Conservation (phyloP, 1,140 invertebrate species). For the Heliconius hermathena region DNA sequence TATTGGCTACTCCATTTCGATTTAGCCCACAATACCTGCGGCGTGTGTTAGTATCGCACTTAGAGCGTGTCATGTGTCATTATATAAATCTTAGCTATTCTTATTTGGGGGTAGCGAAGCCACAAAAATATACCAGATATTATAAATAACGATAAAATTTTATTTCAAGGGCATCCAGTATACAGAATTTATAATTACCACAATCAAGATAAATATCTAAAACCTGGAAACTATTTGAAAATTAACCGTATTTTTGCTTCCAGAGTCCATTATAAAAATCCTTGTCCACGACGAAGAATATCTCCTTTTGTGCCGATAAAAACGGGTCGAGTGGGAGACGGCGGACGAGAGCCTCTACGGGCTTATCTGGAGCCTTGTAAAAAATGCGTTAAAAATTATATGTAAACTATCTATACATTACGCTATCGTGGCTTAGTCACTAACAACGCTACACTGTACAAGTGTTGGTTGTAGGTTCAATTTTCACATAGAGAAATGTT, state of each 20-base stretch:
- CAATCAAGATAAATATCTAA: neutral
- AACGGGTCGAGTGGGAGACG: conserved; percentile 1
- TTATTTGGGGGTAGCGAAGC: too few species aligned
- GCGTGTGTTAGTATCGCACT: too few species aligned
- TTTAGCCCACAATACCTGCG: too few species aligned
- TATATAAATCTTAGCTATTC: too few species aligned
- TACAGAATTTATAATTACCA: neutral
- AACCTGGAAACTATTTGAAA: neutral
- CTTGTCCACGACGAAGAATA: conserved; percentile 7
- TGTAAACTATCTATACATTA: conserved; percentile 2
- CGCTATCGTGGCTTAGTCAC: neutral
- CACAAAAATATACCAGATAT: too few species aligned
- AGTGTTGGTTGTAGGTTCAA: neutral
- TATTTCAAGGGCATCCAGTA: neutral
- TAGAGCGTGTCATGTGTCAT: too few species aligned
- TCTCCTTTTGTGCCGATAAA: conserved; percentile 7
- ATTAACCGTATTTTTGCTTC: neutral
- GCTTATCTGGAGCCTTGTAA: conserved; percentile 7
- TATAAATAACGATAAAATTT: neutral
- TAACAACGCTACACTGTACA: neutral
- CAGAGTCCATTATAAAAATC: conserved; percentile 13
- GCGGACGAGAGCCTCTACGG: neutral
- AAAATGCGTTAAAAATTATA: conserved; percentile 9
- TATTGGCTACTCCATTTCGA: too few species aligned
- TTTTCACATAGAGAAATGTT: neutral